Evolutionary conservation across 2,113 vertebrate species (phyloP).

Genomic region (Spea multiplicata): DNA sequence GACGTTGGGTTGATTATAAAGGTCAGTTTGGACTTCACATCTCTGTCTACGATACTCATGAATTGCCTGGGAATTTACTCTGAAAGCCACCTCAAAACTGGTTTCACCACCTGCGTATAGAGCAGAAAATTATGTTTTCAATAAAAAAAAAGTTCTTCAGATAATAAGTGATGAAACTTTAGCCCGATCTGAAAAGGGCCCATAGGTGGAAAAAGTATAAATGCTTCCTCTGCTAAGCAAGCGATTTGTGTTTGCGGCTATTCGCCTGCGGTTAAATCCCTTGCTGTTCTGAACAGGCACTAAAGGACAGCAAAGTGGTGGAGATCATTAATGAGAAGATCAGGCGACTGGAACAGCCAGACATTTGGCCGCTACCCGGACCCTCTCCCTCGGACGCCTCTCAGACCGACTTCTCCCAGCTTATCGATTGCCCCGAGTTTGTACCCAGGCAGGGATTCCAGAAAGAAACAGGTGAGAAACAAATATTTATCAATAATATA

Average conservation of each 20-base stretch:
- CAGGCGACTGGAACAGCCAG: slow-evolving; percentile 86
- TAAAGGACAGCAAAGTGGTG: slow-evolving; percentile 94
- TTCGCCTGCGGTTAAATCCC: too few relatives aligned
- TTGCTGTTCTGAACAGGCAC: slow-evolving; percentile 64
- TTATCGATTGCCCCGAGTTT: slow-evolving; percentile 96
- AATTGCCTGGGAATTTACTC: too few relatives aligned
- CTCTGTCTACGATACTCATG: not conserved
- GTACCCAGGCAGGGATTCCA: slow-evolving; percentile 83
- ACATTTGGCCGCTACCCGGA: slow-evolving; percentile 92
- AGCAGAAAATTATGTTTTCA: too few relatives aligned
- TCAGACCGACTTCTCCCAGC: slow-evolving; percentile 91
- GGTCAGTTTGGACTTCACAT: slow-evolving; percentile 61
- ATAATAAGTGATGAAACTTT: too few relatives aligned
- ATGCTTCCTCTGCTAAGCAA: not conserved
- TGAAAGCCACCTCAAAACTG: too few relatives aligned
- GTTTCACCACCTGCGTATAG: too few relatives aligned
- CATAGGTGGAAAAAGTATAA: not conserved
- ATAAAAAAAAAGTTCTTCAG: too few relatives aligned
- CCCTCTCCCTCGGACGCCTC: slow-evolving; percentile 76
- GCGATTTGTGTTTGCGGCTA: too few relatives aligned
- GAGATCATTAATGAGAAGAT: slow-evolving; percentile 94
- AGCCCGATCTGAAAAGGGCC: too few relatives aligned
- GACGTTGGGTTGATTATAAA: slow-evolving; percentile 87
- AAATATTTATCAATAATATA: too few relatives aligned
- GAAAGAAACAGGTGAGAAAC: slow-evolving; percentile 73